phyloP scores from a whole-genome alignment of 1,140 invertebrate genomes.

The Rhopalosiphum maidis region DNA sequence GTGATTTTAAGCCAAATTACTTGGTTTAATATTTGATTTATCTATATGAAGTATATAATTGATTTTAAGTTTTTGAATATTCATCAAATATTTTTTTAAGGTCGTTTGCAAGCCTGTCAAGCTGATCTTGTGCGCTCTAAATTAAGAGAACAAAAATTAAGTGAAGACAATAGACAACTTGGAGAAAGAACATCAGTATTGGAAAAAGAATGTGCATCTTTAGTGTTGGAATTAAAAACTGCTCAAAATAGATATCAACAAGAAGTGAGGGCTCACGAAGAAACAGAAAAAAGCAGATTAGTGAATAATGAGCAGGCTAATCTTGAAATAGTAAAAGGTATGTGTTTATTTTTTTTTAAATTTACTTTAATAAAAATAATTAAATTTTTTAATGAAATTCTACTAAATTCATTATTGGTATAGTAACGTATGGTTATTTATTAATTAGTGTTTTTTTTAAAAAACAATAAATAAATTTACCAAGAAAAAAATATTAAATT shows the following conservation, averaged over 20 bases:
- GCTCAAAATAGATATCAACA: slow-evolving; percentile 87
- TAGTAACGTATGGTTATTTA: background rate
- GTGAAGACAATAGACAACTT: slow-evolving; percentile 78
- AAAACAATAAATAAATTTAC: too few relatives aligned
- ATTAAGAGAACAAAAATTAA: slow-evolving; percentile 74
- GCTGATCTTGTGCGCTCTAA: slow-evolving; percentile 77
- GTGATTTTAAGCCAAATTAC: too few relatives aligned
- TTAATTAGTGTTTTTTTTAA: background rate
- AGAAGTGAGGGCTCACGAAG: slow-evolving; percentile 86
- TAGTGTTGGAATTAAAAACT: slow-evolving; percentile 86
- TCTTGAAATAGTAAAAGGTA: slow-evolving; percentile 88
- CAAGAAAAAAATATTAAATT: background rate
- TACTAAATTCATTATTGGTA: background rate
- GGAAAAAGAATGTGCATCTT: slow-evolving; percentile 87
- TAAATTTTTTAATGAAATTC: background rate
- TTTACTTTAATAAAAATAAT: background rate
- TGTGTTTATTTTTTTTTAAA: slow-evolving; percentile 58
- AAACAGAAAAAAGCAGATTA: slow-evolving; percentile 82
- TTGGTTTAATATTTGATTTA: too few relatives aligned
- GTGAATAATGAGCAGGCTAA: slow-evolving; percentile 90
- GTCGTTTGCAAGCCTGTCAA: slow-evolving; percentile 68
- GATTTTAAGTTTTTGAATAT: background rate
- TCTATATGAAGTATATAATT: background rate
- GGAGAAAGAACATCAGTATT: slow-evolving; percentile 80
- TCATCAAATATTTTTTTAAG: slow-evolving; percentile 61